phyloP scores from a whole-genome alignment of 2,113 vertebrate genomes.

The Harpagus bidentatus region DNA sequence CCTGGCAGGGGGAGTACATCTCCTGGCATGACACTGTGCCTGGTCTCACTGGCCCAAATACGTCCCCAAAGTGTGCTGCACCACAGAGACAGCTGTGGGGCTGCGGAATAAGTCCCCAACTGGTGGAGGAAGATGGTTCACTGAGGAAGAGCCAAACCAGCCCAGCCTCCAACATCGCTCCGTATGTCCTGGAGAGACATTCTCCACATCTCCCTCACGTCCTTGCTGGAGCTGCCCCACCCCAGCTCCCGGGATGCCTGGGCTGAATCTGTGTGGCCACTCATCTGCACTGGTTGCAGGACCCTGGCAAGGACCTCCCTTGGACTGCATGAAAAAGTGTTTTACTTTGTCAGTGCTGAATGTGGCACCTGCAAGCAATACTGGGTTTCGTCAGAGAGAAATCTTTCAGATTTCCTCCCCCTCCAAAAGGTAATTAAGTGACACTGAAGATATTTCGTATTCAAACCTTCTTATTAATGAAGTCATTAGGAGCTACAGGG shows the following conservation, averaged over 20 bases:
- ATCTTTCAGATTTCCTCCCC: neutral
- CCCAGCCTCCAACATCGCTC: rapidly evolving
- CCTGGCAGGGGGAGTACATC: neutral
- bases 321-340: neutral
- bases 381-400: neutral
- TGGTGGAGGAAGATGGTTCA: rapidly evolving
- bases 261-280: neutral
- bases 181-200: neutral
- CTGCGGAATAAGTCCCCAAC: neutral
- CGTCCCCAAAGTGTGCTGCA: rapidly evolving
- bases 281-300: neutral
- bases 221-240: neutral
- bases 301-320: neutral
- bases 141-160: neutral
- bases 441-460: neutral
- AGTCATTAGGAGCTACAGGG: neutral
- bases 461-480: neutral
- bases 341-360: neutral
- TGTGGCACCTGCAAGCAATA: neutral
- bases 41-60: neutral
- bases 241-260: rapidly evolving
- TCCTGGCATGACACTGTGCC: neutral
- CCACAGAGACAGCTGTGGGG: rapidly evolving
- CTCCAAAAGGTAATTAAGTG: neutral
- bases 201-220: neutral